Base-by-base conservation (phyloP, 2,888 invertebrate species). In the Coelogynopora nodosa region DNA sequence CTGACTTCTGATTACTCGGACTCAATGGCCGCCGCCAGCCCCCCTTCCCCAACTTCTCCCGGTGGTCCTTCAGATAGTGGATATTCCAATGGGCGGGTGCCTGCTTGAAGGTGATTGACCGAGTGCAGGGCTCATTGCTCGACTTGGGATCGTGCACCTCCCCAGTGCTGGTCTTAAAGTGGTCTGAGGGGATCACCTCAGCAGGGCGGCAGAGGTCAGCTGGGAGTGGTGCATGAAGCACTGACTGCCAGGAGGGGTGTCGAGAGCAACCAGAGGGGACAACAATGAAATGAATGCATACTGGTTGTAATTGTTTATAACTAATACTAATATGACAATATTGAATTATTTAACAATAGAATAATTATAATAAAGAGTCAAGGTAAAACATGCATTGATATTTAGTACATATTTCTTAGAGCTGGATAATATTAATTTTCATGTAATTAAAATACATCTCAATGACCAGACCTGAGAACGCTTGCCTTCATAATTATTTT, bases 71-170 rank as follows among this genome's bases (percentile, higher is more conserved):
- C 27, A 91, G 90, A 89, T 91, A 92, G 85, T 90, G 88, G 26
- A 91, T 90, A 88, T 91, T 91, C 90, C 90, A 91, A 86, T 90
- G 91, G 30, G 90, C 91, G 10, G 92, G 91, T n/a, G 91, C 91
- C 88, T 91, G 91, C 87, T 89, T 89, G 87, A 91, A 91, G n/a
- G 90, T 85, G 18, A 90, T 89, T 74, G 89, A 88, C 82, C 87
- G 87, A 85, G 91, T 90, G 18, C 89, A 91, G 5, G 89, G 87
- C 18, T 89, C 89, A 28, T 89, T 90, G n/a, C 89, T 89, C 83
- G 90, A 88, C 88, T 92, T 92, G 81, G 87, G 88, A 88, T 92
- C 92, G 88, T 91, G 91, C 82, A 88, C 88, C 83, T 89, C 89
- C 30, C 91, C 91, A 82, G 90, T 90, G 13, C 91, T 92, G 30